phyloP scores from a whole-genome alignment of 2,113 vertebrate species.

The Spizaetus ornatus region DNA sequence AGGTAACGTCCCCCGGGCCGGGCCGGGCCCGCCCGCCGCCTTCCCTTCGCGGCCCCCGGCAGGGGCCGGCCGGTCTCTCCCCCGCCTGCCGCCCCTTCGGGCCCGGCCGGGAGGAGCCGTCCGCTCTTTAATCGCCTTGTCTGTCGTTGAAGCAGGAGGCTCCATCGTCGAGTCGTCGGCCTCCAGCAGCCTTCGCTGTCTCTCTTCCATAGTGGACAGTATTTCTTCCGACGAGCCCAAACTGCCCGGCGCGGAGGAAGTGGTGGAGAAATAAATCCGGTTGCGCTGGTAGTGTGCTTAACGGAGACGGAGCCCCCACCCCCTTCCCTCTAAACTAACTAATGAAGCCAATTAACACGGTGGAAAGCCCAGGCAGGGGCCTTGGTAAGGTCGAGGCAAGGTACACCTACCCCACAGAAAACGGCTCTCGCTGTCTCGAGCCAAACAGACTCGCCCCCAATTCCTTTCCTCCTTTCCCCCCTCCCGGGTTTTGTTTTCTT shows the following conservation, averaged over 20 bases:
- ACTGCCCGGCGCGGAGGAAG: constrained; percentile 67
- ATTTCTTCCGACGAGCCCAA: constrained; percentile 88
- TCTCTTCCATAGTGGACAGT: constrained; percentile 97
- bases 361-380: not conserved
- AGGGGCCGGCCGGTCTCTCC: too few relatives aligned
- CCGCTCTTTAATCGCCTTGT: not conserved
- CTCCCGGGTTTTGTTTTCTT: not conserved
- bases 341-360: constrained; percentile 6
- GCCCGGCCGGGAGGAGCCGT: not conserved
- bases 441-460: not conserved
- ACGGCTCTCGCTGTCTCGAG: not conserved
- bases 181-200: constrained; percentile 89
- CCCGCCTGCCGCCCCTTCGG: not conserved
- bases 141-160: constrained; percentile 62
- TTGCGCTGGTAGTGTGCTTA: not conserved
- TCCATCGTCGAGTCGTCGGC: constrained; percentile 79
- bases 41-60: not conserved
- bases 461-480: fast-evolving
- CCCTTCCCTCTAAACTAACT: constrained; percentile 5
- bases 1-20: constrained; percentile 72
- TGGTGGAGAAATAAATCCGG: constrained; percentile 70
- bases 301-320: not conserved
- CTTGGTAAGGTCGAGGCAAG: not conserved
- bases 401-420: not conserved
- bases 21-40: not conserved